Conservation (phyloP, 2,113 vertebrate genomes). For the Larimichthys crocea region DNA sequence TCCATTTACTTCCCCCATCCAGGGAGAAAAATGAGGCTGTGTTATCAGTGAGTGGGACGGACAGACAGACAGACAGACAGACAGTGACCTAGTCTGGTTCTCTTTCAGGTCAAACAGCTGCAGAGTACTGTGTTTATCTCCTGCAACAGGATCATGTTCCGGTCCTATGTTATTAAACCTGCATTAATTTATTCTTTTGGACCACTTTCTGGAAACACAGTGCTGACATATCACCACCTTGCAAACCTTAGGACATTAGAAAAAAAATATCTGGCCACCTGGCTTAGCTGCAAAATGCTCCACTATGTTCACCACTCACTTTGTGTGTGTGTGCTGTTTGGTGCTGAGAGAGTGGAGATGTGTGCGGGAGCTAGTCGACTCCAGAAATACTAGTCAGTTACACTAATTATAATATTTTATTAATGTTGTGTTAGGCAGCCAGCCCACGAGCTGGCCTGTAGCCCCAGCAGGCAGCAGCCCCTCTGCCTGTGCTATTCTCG, state of each 20-base stretch:
- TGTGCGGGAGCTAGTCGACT: too few relatives aligned
- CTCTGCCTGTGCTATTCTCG: too few relatives aligned
- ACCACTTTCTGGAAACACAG: neutral
- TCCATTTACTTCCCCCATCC: constrained; percentile 37
- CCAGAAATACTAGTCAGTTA: too few relatives aligned
- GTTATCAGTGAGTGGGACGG: neutral
- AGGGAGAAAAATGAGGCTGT: neutral
- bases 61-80: too few relatives aligned
- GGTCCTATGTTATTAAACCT: neutral
- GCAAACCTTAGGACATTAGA: neutral
- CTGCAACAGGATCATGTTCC: neutral
- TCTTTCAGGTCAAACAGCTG: constrained; percentile 4
- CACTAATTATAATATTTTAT: too few relatives aligned
- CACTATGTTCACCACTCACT: neutral
- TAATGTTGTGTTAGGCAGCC: too few relatives aligned
- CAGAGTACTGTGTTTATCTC: neutral
- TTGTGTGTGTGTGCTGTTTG: neutral
- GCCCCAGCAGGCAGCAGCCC: too few relatives aligned
- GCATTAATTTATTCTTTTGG: neutral
- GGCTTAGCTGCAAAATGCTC: neutral
- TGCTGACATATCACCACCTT: neutral
- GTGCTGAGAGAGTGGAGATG: neutral
- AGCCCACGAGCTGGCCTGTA: too few relatives aligned
- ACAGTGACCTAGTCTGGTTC: neutral
- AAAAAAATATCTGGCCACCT: neutral